phyloP scores from a whole-genome alignment of 2,888 invertebrate genomes.

The Eupsilia transversa region DNA sequence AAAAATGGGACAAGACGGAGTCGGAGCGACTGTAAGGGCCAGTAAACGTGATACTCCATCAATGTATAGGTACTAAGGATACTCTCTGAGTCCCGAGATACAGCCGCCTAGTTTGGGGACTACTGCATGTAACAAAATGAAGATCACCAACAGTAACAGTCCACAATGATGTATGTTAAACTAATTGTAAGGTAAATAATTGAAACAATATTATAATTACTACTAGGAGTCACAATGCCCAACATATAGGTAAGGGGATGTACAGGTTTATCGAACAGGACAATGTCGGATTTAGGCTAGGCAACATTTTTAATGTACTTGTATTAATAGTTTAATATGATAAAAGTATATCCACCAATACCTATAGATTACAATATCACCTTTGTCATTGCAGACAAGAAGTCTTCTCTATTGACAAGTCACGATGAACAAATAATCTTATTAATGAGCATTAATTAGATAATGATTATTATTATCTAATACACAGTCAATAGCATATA shows the following conservation, averaged over 20 bases:
- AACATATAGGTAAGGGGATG: background rate
- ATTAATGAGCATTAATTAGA: conserved; percentile 23
- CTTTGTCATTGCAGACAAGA: conserved; percentile 16
- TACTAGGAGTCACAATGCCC: no score
- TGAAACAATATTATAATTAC: no score
- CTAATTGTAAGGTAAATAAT: no score
- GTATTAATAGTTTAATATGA: background rate
- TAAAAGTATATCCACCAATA: background rate
- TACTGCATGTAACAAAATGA: no score
- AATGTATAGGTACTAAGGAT: no score
- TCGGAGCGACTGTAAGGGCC: no score
- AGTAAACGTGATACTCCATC: background rate
- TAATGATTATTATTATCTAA: conserved; percentile 29
- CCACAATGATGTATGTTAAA: no score
- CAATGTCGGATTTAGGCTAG: background rate
- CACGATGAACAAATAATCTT: conserved; percentile 25
- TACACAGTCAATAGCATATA: conserved; percentile 4
- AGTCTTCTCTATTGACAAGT: conserved; percentile 15
- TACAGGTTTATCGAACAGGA: background rate
- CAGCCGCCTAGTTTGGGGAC: no score
- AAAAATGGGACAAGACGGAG: background rate
- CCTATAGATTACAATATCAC: conserved; percentile 34
- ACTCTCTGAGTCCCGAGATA: no score
- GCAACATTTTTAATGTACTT: background rate
- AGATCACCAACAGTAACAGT: no score